Evolutionary conservation across 2,888 invertebrate species (phyloP).

Genomic region (Cyrtodaria siliqua): DNA sequence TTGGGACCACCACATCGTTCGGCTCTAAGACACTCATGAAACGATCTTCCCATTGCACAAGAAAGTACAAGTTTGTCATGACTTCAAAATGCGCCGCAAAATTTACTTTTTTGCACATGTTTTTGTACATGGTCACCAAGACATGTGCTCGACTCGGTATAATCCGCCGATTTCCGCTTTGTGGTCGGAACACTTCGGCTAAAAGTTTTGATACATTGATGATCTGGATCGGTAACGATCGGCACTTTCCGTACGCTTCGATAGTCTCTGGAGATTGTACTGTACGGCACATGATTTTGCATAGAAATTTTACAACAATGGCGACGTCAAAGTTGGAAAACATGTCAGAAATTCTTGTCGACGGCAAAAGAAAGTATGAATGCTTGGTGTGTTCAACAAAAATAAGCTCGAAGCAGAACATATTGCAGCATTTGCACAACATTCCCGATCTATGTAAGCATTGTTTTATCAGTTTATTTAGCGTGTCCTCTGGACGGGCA

Average conservation of each 20-base stretch:
- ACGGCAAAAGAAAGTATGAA: not conserved
- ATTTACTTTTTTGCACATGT: not conserved
- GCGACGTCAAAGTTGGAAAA: not conserved
- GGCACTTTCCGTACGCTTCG: too few species aligned
- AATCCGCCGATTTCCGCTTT: too few species aligned
- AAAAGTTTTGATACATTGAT: too few species aligned
- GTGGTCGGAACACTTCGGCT: too few species aligned
- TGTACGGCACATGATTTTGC: too few species aligned
- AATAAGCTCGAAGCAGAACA: slow-evolving; percentile 1
- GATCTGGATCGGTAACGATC: too few species aligned
- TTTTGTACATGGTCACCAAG: not conserved
- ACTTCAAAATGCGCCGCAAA: not conserved
- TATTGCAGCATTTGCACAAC: not conserved
- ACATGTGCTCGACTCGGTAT: slow-evolving; percentile 4
- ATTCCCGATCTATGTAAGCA: not conserved
- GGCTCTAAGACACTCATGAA: slow-evolving; percentile 3
- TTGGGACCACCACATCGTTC: slow-evolving; percentile 2
- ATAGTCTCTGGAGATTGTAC: too few species aligned
- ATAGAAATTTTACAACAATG: too few species aligned
- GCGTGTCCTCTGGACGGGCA: slow-evolving; percentile 1
- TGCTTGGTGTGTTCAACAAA: not conserved
- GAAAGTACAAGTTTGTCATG: slow-evolving; percentile 3
- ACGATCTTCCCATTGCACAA: slow-evolving; percentile 15
- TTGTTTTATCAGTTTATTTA: not conserved
- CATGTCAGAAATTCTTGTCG: not conserved